Evolutionary conservation across 2,113 vertebrate genomes (phyloP), one percentile per base, ranked within the genome.

Genomic region (Hippocampus guttulatus): DNA sequence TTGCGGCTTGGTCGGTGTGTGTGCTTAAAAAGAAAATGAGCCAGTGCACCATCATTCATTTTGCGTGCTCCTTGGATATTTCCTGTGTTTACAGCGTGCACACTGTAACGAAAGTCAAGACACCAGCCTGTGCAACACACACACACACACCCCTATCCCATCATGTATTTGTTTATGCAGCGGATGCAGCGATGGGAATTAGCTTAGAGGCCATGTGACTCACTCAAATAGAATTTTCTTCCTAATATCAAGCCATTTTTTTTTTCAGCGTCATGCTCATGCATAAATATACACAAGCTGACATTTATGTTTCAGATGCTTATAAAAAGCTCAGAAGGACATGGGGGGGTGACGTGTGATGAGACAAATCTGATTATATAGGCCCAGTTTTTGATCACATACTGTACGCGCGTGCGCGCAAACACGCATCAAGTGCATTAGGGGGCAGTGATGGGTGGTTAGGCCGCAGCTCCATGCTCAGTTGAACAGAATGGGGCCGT

Each of bases 401-500:
- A 27, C 25, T 27, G 25, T 27, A 41, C 27, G 61, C 58, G 62
- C 41, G 61, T 52, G 62, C 33, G 64, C n/a, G 16, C 70, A 64
- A 67, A 38, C 69, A 67, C 33, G 68, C 55, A 67, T 79, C 65
- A 68, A 75, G 74, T 47, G 61, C 75, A 84, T 86, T 81, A 73
- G 81, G 79, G 82, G 83, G 73, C 77, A 84, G 76, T 81, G 85
- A 83, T 83, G 80, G 83, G 83, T 86, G 80, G 78, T 89, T 88
- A 86, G 84, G 74, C 84, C 73, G 79, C 74, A 73, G 82, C 79
- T 88, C 82, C 76, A 88, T 89, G 86, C 85, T 90, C 90, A 88
- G 88, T 90, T 90, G 86, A 90, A 85, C 90, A 89, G 91, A 91
- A 92, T 90, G 87, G 85, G 86, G 86, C 88, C 84, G 88, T 91